Evolutionary conservation across 2,797 vertebrate species (phyloP).

Genomic region (Schizopygopsis malacanthus): DNA sequence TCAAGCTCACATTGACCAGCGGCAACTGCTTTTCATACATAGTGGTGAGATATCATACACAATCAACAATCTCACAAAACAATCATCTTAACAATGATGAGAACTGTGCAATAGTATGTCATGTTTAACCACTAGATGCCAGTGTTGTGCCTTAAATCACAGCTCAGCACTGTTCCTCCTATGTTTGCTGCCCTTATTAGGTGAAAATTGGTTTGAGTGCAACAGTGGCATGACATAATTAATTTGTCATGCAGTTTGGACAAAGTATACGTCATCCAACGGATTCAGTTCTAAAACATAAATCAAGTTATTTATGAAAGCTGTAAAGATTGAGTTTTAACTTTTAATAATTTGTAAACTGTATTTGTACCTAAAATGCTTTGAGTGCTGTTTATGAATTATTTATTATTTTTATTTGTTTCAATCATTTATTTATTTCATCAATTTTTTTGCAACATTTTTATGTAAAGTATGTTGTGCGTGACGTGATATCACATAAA

Average conservation of each 20-base stretch:
- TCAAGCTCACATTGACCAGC: constrained; percentile 83
- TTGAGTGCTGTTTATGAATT: no score
- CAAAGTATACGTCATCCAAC: not conserved
- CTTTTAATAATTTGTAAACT: not conserved
- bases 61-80: not conserved
- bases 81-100: not conserved
- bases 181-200: not conserved
- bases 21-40: constrained; percentile 88
- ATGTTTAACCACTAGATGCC: constrained; percentile 15
- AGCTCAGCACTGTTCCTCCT: not conserved
- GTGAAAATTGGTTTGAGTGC: not conserved
- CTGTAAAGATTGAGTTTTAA: not conserved
- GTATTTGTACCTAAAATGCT: not conserved
- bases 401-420: not conserved
- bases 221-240: not conserved
- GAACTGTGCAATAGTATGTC: not conserved
- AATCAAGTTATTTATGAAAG: not conserved
- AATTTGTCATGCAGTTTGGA: not conserved
- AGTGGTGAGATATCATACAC: constrained; percentile 74
- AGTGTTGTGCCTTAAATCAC: constrained; percentile 11
- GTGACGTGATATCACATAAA: not conserved
- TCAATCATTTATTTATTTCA: not conserved
- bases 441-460: not conserved
- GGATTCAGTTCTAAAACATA: not conserved
- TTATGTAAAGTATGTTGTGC: not conserved